These are phyloP conservation scores for Lithophane ornitopus DNA, from an alignment of 2,888 invertebrate species.

Conservation along the genomic window DNA sequence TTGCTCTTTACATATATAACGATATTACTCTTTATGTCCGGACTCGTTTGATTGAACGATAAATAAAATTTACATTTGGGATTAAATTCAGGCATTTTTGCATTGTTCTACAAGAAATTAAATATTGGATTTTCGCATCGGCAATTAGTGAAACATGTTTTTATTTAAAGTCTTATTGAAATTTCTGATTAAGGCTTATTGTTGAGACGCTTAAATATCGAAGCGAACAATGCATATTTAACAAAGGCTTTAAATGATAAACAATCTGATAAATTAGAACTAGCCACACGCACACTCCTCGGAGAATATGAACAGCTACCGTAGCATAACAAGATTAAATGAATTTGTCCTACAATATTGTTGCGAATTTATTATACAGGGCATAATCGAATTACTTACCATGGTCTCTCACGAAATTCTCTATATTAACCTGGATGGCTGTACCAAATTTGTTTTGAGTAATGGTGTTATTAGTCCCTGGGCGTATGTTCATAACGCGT, in stretches of 20 bases:
- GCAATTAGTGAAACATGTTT: slow-evolving; percentile 27
- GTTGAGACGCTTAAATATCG: not conserved
- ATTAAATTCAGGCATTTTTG: slow-evolving; percentile 13
- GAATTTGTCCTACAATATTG: slow-evolving; percentile 40
- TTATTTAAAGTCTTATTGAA: not conserved
- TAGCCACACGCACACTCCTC: not conserved
- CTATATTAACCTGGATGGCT: slow-evolving; percentile 68
- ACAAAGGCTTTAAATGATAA: not conserved
- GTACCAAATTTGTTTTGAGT: slow-evolving; percentile 75
- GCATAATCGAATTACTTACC: slow-evolving; percentile 67
- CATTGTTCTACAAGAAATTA: slow-evolving; percentile 19
- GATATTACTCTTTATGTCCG: slow-evolving; percentile 24
- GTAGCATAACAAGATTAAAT: slow-evolving; percentile 19
- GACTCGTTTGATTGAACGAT: slow-evolving; percentile 39
- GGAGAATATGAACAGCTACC: slow-evolving; percentile 11
- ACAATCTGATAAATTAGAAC: slow-evolving; percentile 8
- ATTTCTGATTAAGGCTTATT: not conserved
- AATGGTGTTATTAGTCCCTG: slow-evolving; percentile 75
- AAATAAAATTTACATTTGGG: slow-evolving; percentile 48
- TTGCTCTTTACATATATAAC: slow-evolving; percentile 33
- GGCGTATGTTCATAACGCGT: slow-evolving; percentile 72
- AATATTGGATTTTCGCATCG: slow-evolving; percentile 18
- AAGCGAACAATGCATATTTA: not conserved
- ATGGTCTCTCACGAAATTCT: slow-evolving; percentile 62
- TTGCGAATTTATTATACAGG: slow-evolving; percentile 44